Conservation (phyloP, 2,888 invertebrate species). For the Corbicula japonica region DNA sequence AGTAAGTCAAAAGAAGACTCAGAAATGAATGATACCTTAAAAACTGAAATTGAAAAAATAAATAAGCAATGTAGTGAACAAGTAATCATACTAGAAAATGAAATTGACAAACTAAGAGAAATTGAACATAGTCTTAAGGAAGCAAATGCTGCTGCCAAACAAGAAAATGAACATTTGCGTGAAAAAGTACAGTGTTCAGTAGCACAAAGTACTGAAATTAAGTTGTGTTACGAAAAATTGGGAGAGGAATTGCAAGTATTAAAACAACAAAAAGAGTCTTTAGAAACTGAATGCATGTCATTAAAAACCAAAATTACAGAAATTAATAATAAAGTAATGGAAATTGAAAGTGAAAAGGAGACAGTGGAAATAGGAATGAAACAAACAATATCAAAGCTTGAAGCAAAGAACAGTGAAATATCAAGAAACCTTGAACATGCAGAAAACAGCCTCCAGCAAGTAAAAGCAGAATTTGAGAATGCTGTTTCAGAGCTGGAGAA, state of each 20-base stretch:
- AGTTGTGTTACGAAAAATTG: background rate
- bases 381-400: conserved; percentile 9
- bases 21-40: conserved; percentile 38
- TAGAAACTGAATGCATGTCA: conserved; percentile 42
- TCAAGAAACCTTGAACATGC: conserved; percentile 61
- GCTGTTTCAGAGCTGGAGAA: conserved; percentile 54
- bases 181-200: conserved; percentile 10
- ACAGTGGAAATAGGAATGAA: conserved; percentile 26
- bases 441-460: conserved; percentile 52
- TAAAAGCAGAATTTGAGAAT: conserved; percentile 56
- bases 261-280: background rate
- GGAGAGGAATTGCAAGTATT: conserved; percentile 14
- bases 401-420: conserved; percentile 36
- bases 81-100: conserved; percentile 5
- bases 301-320: conserved; percentile 33
- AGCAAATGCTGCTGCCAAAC: background rate
- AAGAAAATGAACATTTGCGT: conserved; percentile 4
- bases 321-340: conserved; percentile 9
- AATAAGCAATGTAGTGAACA: conserved; percentile 12
- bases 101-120: conserved; percentile 22
- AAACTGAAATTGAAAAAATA: conserved; percentile 38
- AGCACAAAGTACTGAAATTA: background rate
- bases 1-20: conserved; percentile 25
- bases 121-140: conserved; percentile 6
- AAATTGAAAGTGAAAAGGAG: conserved; percentile 35